Percentiles rank a stretch among this genome's conserved stretches.
Conservation (phyloP, 2,797 vertebrate species). For the Hemibagrus guttatus region DNA sequence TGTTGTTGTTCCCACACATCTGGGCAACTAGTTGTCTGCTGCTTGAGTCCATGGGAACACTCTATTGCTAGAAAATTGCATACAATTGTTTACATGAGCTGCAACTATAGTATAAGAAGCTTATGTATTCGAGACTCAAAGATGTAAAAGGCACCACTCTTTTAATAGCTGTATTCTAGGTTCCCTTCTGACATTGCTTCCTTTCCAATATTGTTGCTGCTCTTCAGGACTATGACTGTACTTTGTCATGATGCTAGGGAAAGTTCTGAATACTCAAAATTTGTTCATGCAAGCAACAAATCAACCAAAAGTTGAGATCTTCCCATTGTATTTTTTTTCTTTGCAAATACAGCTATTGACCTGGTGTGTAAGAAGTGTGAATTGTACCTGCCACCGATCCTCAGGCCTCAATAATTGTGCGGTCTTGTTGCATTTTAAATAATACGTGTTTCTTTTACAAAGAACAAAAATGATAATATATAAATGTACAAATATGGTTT, state of each 20-base stretch:
- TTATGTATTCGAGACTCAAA: background rate
- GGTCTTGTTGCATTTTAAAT: slow-evolving; percentile 74
- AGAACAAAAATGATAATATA: slow-evolving; percentile 69
- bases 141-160: background rate
- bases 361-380: slow-evolving; percentile 30
- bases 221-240: slow-evolving; percentile 48
- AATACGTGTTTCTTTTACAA: slow-evolving; percentile 86
- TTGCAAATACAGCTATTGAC: slow-evolving; percentile 17
- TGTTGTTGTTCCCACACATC: background rate
- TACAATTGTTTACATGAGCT: slow-evolving; percentile 16
- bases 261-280: slow-evolving; percentile 8
- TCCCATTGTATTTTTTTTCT: slow-evolving; percentile 25
- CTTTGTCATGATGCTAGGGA: slow-evolving; percentile 13
- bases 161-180: slow-evolving; percentile 1
- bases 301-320: slow-evolving; percentile 37
- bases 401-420: slow-evolving; percentile 84
- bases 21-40: slow-evolving; percentile 5
- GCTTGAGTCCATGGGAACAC: background rate
- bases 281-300: slow-evolving; percentile 10
- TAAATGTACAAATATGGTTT: slow-evolving; percentile 73
- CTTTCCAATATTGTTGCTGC: slow-evolving; percentile 37
- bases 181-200: slow-evolving; percentile 27
- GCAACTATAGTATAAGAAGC: background rate
- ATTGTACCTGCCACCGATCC: slow-evolving; percentile 81
- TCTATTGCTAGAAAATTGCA: slow-evolving; percentile 7